Evolutionary conservation across 2,113 vertebrate genomes (phyloP), one percentile per base, ranked within the genome.

Genomic region (Seriola aureovittata): DNA sequence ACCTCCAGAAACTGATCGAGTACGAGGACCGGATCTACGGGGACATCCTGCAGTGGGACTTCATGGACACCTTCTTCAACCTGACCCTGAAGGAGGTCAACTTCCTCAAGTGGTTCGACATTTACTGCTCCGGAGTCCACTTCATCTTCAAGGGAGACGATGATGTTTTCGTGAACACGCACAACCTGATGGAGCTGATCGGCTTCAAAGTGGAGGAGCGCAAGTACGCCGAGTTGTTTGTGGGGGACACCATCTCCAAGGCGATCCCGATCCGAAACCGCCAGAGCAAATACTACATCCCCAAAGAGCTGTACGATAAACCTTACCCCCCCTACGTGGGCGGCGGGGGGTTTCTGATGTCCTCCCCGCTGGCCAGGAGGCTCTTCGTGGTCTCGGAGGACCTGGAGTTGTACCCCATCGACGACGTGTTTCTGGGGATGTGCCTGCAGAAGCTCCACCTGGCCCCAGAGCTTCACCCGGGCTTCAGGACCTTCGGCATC

Each of bases 371-470:
- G 75, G 95, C 89, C 44, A 78, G 83, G 40, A 87, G 68, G 8
- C 73, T 93, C 14, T 94, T 95, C 16, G 84, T 85, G 17, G 94
- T 80, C 25, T 96, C 94, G 0, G 93, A 96, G 87, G 77, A 83
- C 55, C 62, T 95, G 77, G 93, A 95, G 86, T 74, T 97, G 48
- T 97, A 96, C 88, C 97, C 97, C n/a, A 97, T 97, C 3, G 97
- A 97, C 16, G 96, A 97, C 9, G 96, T 97, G 52, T 97, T 96
- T 87, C 67, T 97, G 91, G 97, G 96, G 25, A 96, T 96, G 96
- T 97, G 96, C 71, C 91, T 97, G 46, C 80, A 93, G 78, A 91
- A n/a, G 50, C 78, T 94, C 0, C 87, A 90, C 1, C 76, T 96
- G 67, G 11, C 78, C 36, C 96, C 96, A 0, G 90, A 96, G 80